Conservation (phyloP, 2,797 vertebrate species). For the Salmo trutta region DNA sequence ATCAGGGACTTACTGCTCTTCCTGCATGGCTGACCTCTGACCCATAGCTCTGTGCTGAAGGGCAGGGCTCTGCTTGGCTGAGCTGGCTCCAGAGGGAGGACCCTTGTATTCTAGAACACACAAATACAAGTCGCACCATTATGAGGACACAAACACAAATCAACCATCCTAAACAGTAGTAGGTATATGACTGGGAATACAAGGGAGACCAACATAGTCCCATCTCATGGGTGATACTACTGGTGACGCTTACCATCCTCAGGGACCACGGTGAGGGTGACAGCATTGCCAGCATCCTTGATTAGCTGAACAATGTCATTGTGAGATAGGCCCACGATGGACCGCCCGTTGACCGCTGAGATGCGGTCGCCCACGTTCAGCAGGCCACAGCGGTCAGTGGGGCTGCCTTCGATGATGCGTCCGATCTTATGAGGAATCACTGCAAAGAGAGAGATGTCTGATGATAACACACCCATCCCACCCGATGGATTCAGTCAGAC, state of each 20-base stretch:
- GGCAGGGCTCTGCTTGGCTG: slow-evolving; percentile 94
- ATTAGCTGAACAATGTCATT: slow-evolving; percentile 96
- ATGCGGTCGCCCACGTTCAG: slow-evolving; percentile 97
- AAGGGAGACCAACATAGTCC: neutral
- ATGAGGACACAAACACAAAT: neutral
- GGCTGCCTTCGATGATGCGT: slow-evolving; percentile 94
- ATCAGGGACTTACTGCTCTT: slow-evolving; percentile 78
- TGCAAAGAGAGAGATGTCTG: slow-evolving; percentile 43
- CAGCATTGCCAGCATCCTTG: slow-evolving; percentile 90
- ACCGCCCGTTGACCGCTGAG: slow-evolving; percentile 92
- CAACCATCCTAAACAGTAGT: neutral
- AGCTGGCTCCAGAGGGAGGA: slow-evolving; percentile 92
- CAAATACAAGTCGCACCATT: neutral
- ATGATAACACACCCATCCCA: neutral
- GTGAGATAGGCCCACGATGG: slow-evolving; percentile 92
- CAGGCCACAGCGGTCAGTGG: slow-evolving; percentile 91
- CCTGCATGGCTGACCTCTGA: slow-evolving; percentile 71
- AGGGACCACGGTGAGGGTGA: slow-evolving; percentile 92
- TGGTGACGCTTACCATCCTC: slow-evolving; percentile 84
- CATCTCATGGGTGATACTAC: neutral
- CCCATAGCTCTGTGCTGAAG: slow-evolving; percentile 85
- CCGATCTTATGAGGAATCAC: slow-evolving; percentile 99
- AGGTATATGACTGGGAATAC: neutral
- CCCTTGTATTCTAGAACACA: slow-evolving; percentile 87
- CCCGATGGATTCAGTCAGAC: neutral